Evolutionary conservation across 2,888 invertebrate species (phyloP).

Genomic region (Chorisops tibialis): DNA sequence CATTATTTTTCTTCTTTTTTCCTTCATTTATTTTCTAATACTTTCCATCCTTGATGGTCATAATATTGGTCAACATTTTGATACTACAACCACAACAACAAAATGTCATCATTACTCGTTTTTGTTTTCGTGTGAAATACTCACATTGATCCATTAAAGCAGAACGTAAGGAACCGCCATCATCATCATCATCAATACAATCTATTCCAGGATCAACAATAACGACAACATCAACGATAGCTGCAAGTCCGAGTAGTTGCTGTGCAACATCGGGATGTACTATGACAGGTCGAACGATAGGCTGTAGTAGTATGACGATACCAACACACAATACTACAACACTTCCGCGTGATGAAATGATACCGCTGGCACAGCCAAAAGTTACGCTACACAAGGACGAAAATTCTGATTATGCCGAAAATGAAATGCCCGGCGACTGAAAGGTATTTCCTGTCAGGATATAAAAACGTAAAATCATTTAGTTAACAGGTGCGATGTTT

Average conservation of each 20-base stretch:
- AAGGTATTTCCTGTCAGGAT: background rate
- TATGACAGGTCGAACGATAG: background rate
- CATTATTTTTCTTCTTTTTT: background rate
- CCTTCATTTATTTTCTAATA: background rate
- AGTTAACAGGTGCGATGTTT: too few relatives aligned
- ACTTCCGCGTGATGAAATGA: constrained; percentile 30
- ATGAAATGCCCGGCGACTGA: constrained; percentile 31
- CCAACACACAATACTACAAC: constrained; percentile 28
- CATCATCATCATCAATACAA: constrained; percentile 18
- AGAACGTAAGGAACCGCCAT: constrained; percentile 32
- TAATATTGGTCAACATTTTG: too few relatives aligned
- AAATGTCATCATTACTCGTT: constrained; percentile 10
- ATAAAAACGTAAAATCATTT: too few relatives aligned
- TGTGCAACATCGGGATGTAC: constrained; percentile 2
- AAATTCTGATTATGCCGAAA: constrained; percentile 26
- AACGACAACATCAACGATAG: constrained; percentile 11
- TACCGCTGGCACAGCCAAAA: constrained; percentile 33
- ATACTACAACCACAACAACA: constrained; percentile 7
- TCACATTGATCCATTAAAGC: constrained; percentile 5
- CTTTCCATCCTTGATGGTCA: too few relatives aligned
- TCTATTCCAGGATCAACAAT: constrained; percentile 12
- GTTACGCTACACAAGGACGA: constrained; percentile 32
- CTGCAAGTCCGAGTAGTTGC: constrained; percentile 2
- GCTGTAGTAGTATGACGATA: background rate
- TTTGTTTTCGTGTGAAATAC: constrained; percentile 9